Percentiles rank a stretch among this genome's conserved stretches.
phyloP scores from a whole-genome alignment of 2,113 vertebrate genomes.

The Lagopus muta region DNA sequence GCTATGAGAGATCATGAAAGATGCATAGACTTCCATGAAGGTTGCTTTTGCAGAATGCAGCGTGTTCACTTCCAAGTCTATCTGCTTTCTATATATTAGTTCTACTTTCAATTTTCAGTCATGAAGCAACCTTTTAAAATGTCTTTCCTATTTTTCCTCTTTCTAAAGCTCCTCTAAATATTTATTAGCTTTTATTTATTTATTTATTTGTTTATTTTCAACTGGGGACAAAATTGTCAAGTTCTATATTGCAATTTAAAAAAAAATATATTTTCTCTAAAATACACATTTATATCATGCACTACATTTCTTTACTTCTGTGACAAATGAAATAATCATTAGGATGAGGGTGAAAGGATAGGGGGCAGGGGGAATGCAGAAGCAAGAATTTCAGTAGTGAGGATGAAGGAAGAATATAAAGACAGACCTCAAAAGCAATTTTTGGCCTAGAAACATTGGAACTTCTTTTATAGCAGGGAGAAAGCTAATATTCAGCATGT shows the following conservation, averaged over 20 bases:
- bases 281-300: neutral
- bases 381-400: neutral
- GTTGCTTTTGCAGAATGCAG: neutral
- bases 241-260: neutral
- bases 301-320: neutral
- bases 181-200: neutral
- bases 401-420: neutral
- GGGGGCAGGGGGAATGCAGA: accelerated
- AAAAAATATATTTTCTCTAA: neutral
- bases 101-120: slow-evolving; percentile 9
- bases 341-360: neutral
- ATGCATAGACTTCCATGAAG: neutral
- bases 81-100: neutral
- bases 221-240: neutral
- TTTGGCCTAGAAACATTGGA: neutral
- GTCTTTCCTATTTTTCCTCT: neutral
- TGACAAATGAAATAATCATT: neutral
- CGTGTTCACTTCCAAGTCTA: neutral
- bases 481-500: neutral
- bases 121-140: slow-evolving; percentile 6
- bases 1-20: neutral
- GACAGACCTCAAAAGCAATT: neutral
- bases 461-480: neutral
- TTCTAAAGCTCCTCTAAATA: neutral
- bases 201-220: neutral